These are phyloP conservation scores for Luehdorfia chinensis DNA, from an alignment of 1,140 invertebrate genomes.

Conservation along the genomic window DNA sequence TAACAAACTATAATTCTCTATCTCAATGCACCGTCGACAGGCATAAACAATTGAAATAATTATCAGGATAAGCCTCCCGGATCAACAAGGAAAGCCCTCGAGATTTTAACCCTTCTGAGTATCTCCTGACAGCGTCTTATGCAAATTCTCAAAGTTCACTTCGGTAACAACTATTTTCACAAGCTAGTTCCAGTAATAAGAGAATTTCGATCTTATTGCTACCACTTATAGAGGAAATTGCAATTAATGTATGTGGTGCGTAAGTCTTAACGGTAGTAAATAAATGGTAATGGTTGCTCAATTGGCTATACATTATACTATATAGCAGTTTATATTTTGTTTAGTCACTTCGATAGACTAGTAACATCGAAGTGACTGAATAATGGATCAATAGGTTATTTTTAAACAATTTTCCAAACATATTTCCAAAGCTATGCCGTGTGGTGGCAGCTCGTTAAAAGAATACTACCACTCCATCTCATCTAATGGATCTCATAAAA, in stretches of 20 bases:
- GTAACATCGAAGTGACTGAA: constrained; percentile 10
- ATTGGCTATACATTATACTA: constrained; percentile 53
- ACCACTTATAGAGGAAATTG: too few relatives aligned
- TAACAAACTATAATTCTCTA: constrained; percentile 73
- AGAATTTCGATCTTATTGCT: constrained; percentile 19
- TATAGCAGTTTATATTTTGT: constrained; percentile 52
- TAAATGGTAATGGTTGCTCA: constrained; percentile 52
- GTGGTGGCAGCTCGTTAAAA: too few relatives aligned
- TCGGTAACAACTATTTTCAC: constrained; percentile 25
- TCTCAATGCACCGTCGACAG: constrained; percentile 74
- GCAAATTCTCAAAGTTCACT: constrained; percentile 67
- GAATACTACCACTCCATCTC: too few relatives aligned
- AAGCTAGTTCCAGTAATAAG: constrained; percentile 18
- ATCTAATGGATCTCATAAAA: too few relatives aligned
- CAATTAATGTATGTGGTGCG: too few relatives aligned
- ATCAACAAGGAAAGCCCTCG: constrained; percentile 64
- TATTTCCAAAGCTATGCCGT: too few relatives aligned
- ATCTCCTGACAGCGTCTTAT: constrained; percentile 70
- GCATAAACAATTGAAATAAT: constrained; percentile 77
- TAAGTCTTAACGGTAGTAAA: constrained; percentile 19
- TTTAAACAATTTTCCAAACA: background rate
- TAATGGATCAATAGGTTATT: background rate
- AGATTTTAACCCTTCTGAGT: constrained; percentile 69
- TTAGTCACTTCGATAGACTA: constrained; percentile 22
- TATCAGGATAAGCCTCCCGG: constrained; percentile 71